phyloP scores from a whole-genome alignment of 2,888 invertebrate species.

The Sipha maydis region DNA sequence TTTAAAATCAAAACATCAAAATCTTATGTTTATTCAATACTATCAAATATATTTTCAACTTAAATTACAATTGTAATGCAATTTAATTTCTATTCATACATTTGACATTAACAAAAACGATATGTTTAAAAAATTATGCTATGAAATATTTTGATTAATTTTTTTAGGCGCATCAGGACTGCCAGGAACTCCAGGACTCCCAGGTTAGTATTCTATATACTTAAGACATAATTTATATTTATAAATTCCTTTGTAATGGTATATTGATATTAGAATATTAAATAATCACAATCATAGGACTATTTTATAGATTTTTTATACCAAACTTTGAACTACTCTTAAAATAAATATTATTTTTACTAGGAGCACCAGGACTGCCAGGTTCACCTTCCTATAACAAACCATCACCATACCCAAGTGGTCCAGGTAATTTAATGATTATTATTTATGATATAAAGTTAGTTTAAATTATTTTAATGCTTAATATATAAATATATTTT shows the following conservation, averaged over 20 bases:
- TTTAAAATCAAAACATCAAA: no score
- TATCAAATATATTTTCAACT: no score
- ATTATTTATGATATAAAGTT: background rate
- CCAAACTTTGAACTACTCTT: no score
- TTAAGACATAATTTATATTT: background rate
- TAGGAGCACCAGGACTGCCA: constrained; percentile 61
- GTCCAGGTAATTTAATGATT: constrained; percentile 66
- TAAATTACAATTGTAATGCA: no score
- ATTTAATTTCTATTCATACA: no score
- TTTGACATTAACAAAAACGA: no score
- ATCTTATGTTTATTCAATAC: no score
- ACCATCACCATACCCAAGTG: constrained; percentile 66
- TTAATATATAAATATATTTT: background rate
- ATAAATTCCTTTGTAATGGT: background rate
- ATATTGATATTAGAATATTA: no score
- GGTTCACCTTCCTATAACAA: constrained; percentile 66
- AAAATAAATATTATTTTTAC: background rate
- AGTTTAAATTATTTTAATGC: background rate
- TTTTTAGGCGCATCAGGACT: constrained; percentile 56
- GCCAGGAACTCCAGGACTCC: constrained; percentile 55
- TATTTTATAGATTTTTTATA: no score
- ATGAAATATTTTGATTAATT: background rate
- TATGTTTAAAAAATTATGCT: no score
- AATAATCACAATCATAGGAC: no score
- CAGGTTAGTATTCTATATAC: constrained; percentile 31